A percentile compares a stretch with the other conserved stretches of the same genome.
phyloP scores from a whole-genome alignment of 2,888 invertebrate species.

The Thecophora atra region DNA sequence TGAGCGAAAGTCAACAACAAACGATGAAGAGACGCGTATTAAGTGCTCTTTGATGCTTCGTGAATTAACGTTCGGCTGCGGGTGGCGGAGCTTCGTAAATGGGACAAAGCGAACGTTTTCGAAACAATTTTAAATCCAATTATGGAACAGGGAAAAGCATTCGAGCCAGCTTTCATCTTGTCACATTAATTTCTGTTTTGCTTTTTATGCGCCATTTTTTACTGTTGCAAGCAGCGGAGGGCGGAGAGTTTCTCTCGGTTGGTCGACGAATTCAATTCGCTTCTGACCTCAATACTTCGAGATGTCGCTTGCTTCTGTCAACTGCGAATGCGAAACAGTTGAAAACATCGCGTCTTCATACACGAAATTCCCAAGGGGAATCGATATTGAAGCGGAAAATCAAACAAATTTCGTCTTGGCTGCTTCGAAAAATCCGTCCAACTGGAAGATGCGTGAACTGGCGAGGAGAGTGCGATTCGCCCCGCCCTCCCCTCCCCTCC shows the following conservation, averaged over 20 bases:
- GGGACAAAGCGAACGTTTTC: conserved; percentile 47
- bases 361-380: conserved; percentile 2
- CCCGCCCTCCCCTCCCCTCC: background rate
- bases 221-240: background rate
- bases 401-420: conserved; percentile 20
- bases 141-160: conserved; percentile 46
- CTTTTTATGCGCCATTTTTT: conserved; percentile 32
- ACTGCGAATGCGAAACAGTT: too few species aligned
- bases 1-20: conserved; percentile 1
- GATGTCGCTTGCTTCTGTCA: too few species aligned
- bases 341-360: too few species aligned
- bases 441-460: conserved; percentile 39
- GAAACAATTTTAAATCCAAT: conserved; percentile 49
- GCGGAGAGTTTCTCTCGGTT: too few species aligned
- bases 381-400: conserved; percentile 34
- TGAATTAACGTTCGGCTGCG: background rate
- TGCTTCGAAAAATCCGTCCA: conserved; percentile 22
- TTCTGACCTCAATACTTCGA: too few species aligned
- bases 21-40: conserved; percentile 6
- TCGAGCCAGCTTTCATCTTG: conserved; percentile 46
- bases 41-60: conserved; percentile 24
- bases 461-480: background rate
- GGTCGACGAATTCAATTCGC: too few species aligned
- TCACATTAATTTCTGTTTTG: conserved; percentile 46
- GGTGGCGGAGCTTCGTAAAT: conserved; percentile 41